Evolutionary conservation across 2,888 invertebrate species (phyloP).

Genomic region (Mamestra brassicae): DNA sequence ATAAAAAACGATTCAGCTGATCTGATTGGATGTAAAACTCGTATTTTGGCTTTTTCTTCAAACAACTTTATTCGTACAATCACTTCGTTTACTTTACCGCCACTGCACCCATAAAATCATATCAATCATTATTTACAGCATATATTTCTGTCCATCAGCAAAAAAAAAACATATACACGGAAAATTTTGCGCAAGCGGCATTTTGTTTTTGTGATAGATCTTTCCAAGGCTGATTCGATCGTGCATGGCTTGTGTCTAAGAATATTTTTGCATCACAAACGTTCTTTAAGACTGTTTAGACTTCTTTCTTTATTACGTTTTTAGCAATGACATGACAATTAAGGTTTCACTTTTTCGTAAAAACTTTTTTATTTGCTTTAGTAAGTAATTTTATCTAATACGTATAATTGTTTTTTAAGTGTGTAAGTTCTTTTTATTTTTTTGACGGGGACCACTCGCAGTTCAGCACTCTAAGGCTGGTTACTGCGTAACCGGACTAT

Average conservation of each 20-base stretch:
- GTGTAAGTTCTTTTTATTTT: too few species aligned
- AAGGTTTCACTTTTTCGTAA: too few species aligned
- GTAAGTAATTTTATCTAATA: too few species aligned
- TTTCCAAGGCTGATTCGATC: constrained; percentile 35
- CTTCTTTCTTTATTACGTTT: background rate
- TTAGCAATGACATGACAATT: too few species aligned
- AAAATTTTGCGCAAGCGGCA: constrained; percentile 1
- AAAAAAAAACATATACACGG: background rate
- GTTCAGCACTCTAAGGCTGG: too few species aligned
- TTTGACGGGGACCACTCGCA: too few species aligned
- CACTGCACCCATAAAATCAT: background rate
- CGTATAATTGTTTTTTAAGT: too few species aligned
- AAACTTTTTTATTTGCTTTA: too few species aligned
- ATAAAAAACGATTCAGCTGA: too few species aligned
- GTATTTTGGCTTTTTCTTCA: background rate
- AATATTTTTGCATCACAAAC: constrained; percentile 15
- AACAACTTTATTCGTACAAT: background rate
- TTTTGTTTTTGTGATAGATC: constrained; percentile 39
- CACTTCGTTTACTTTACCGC: background rate
- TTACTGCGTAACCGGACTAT: too few species aligned
- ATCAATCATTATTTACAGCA: constrained; percentile 28
- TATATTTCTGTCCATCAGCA: background rate
- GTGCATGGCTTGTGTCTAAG: constrained; percentile 16
- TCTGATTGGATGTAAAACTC: background rate
- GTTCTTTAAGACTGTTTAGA: background rate